Conservation (phyloP, 2,797 vertebrate species). For the Manis crassicaudata region DNA sequence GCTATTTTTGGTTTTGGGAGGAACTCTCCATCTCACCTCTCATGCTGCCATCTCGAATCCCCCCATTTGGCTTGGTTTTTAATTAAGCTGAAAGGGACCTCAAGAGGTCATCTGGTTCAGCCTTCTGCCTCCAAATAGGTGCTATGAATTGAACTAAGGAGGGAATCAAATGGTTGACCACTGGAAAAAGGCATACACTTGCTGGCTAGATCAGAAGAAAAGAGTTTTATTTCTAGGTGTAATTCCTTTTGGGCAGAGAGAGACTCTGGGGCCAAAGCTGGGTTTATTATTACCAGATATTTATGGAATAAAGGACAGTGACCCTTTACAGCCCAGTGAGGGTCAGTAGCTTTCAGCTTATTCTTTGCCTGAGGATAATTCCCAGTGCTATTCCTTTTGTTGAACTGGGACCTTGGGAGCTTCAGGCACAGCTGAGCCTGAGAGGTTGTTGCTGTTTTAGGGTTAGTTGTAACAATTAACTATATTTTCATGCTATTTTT, state of each 20-base stretch:
- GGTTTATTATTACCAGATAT: neutral
- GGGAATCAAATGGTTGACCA: neutral
- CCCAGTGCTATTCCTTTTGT: neutral
- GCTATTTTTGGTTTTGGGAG: too few species aligned
- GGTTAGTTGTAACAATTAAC: too few species aligned
- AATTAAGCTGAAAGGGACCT: constrained; percentile 34
- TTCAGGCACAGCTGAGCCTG: neutral
- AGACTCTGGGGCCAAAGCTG: constrained; percentile 5
- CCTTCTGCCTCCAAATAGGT: neutral
- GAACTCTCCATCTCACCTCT: too few species aligned
- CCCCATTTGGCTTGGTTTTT: constrained; percentile 38
- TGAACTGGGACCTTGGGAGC: neutral
- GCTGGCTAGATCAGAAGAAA: neutral
- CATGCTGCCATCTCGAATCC: too few species aligned
- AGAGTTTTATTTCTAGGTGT: constrained; percentile 19
- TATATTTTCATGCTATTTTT: too few species aligned
- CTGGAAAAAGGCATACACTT: neutral
- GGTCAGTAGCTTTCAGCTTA: neutral
- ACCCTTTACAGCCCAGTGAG: neutral
- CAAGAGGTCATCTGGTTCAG: constrained; percentile 8
- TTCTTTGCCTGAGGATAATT: neutral
- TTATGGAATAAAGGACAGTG: neutral
- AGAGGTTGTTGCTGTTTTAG: neutral
- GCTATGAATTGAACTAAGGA: neutral
- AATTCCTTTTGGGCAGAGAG: constrained; percentile 36